Evolutionary conservation across 2,797 vertebrate genomes (phyloP).

Genomic region (Sus cebifrons): DNA sequence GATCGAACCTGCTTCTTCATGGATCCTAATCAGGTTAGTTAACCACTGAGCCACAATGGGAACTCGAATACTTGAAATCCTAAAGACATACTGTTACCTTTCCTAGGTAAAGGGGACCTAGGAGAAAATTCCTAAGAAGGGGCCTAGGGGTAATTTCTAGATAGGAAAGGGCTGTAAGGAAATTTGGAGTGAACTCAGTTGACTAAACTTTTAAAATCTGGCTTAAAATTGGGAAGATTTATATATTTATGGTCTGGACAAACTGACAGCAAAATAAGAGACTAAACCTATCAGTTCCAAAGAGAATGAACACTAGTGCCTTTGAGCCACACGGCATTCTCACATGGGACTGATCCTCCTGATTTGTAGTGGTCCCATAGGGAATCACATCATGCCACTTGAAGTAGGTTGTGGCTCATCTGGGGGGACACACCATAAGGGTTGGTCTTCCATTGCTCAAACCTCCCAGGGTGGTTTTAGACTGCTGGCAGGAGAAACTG

Average conservation of each 20-base stretch:
- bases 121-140: neutral
- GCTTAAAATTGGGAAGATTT: neutral
- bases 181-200: neutral
- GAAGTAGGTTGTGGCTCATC: neutral
- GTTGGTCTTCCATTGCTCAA: neutral
- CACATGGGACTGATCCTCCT: neutral
- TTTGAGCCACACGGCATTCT: neutral
- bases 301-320: neutral
- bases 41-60: too few species aligned
- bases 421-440: neutral
- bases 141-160: neutral
- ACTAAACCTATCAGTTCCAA: neutral
- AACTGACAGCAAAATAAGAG: neutral
- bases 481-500: neutral
- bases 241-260: neutral
- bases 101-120: neutral
- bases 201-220: neutral
- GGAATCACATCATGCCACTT: neutral
- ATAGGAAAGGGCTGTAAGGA: neutral
- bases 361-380: neutral
- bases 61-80: neutral
- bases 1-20: too few species aligned
- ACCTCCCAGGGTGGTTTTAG: neutral
- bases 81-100: neutral
- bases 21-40: too few species aligned